phyloP scores from a whole-genome alignment of 2,797 vertebrate genomes.

The Etheostoma nigrum region DNA sequence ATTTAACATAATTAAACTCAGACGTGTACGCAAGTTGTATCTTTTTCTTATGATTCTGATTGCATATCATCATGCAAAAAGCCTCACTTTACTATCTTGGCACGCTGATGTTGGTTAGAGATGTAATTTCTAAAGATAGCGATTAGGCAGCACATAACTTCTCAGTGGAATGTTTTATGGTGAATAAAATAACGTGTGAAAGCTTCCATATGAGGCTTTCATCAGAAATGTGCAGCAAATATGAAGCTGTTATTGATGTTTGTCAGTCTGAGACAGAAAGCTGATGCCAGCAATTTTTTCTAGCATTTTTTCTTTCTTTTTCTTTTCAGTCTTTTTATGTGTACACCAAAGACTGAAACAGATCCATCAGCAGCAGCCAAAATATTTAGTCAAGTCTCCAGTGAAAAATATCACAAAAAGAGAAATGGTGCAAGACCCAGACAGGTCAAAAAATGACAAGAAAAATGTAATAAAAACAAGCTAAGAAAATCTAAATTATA shows the following conservation, averaged over 20 bases:
- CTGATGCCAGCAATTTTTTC: neutral
- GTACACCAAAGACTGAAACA: constrained; percentile 5
- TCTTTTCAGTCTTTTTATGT: constrained; percentile 13
- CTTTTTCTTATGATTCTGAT: neutral
- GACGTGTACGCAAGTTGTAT: neutral
- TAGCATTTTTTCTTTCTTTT: neutral
- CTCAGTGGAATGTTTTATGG: neutral
- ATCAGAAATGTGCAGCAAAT: constrained; percentile 25
- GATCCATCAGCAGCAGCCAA: neutral
- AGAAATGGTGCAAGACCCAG: neutral
- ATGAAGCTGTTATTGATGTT: constrained; percentile 18
- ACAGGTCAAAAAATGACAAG: neutral
- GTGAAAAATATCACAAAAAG: neutral
- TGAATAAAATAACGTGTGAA: neutral
- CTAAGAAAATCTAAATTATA: neutral
- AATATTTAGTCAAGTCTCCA: neutral
- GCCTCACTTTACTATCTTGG: neutral
- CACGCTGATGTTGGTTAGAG: too few relatives aligned
- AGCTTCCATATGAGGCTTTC: neutral
- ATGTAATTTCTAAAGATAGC: neutral
- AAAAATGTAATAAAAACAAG: neutral
- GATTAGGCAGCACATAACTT: neutral
- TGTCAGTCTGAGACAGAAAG: neutral
- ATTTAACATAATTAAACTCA: neutral
- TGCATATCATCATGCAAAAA: neutral